Base-by-base conservation (phyloP, 2,797 vertebrate genomes). In the Chaetophractus vellerosus region DNA sequence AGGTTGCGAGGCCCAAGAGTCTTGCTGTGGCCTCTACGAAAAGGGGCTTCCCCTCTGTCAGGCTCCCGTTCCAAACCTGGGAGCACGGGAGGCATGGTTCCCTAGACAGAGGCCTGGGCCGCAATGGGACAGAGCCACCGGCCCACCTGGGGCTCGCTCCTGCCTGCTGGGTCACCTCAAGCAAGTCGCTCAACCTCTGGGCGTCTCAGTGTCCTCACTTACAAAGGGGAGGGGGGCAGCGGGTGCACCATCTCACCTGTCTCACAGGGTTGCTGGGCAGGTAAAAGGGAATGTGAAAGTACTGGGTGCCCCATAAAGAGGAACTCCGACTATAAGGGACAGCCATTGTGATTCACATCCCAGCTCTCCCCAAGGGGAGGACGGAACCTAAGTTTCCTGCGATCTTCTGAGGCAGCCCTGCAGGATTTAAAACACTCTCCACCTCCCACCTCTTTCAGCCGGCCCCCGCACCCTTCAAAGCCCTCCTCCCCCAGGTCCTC, bases 141-240 rank as follows among this genome's bases (percentile, higher is more conserved):
- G 14, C 38, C 80, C 19, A 33, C 64, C 50, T 19, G 26, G 83
- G 38, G 21, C n/a, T 92, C 69, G 33, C 21, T 12, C 31, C 24
- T 31, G 76, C 55, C 48, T 86, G 68, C 80, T 36, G 33, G 48
- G 71, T 91, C 38, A 87, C 57, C 41, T 91, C 84, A 28, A 68
- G 14, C 36, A 72, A 93, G 57, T 16, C 19, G 33, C 68, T 2
- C 36, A 15, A 57, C 31, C 52, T 90, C 59, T 88, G 87, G 66
- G 52, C 52, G 15, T 18, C 52, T 15, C 45, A 0, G 0, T 18
- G 50, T 75, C 63, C 41, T 72, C 38, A 8, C n/a, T 68, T 66
- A 48, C 64, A 3, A 80, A 95, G 72, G 55, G 48, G 12, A 28
- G 8, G 19, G 72, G 55, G 48, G 12, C 28, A 6, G 19, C 31